A percentile compares a stretch with the other conserved stretches of the same genome.
Conservation (phyloP, 92 coral and sea anemone species). For the Montipora capitata region DNA sequence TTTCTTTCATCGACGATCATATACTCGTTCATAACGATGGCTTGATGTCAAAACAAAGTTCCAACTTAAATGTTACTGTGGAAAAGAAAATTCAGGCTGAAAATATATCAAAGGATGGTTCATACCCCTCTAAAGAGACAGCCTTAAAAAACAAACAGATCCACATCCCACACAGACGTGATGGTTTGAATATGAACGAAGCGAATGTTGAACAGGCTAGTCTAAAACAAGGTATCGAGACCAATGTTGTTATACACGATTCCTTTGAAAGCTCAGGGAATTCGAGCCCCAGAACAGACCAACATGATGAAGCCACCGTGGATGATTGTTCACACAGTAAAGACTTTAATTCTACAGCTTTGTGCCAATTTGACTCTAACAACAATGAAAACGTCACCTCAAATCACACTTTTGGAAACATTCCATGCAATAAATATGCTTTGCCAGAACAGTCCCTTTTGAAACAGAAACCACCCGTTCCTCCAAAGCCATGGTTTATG, state of each 20-base stretch:
- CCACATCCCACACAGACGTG: not conserved
- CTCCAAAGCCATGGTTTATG: slow-evolving; percentile 22
- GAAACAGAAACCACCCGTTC: slow-evolving; percentile 32
- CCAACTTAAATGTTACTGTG: slow-evolving; percentile 1
- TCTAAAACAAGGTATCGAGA: not conserved
- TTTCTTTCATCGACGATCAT: slow-evolving; percentile 40
- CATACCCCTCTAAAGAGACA: not conserved
- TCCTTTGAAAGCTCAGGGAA: not conserved
- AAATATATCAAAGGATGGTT: not conserved
- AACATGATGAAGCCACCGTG: not conserved
- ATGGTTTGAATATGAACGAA: not conserved
- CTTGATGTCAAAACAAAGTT: not conserved
- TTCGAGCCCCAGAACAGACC: not conserved
- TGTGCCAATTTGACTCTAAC: not conserved
- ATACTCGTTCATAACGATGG: slow-evolving; percentile 26
- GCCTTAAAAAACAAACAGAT: not conserved
- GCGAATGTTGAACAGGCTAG: too few relatives aligned
- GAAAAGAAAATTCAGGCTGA: slow-evolving; percentile 30
- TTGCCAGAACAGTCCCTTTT: not conserved
- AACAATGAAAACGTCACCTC: not conserved
- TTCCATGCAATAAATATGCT: too few relatives aligned
- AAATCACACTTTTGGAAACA: too few relatives aligned
- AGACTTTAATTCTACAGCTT: not conserved
- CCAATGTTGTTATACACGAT: too few relatives aligned
- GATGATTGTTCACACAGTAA: not conserved